phyloP scores from a whole-genome alignment of 2,797 vertebrate species.

The Molossus molossus region DNA sequence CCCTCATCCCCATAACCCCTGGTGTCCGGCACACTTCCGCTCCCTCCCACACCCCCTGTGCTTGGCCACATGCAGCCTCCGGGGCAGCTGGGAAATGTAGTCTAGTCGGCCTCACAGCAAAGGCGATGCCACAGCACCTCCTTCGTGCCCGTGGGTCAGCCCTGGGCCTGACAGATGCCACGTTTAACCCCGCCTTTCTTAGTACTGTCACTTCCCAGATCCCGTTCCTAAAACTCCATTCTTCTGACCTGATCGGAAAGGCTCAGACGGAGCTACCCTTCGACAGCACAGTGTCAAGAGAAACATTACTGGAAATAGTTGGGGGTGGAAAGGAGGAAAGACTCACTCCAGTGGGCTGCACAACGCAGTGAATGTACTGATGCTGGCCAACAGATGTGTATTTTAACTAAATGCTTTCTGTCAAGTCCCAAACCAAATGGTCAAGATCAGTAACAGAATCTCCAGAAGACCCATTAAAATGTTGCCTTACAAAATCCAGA shows the following conservation, averaged over 20 bases:
- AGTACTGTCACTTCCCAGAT: not conserved
- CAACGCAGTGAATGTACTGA: not conserved
- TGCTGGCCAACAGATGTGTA: not conserved
- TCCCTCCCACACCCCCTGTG: not conserved
- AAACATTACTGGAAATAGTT: not conserved
- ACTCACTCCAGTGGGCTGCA: not conserved
- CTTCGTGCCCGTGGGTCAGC: not conserved
- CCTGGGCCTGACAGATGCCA: not conserved
- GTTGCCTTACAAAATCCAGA: not conserved
- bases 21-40: no score
- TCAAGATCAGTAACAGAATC: conserved; percentile 14
- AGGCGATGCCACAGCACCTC: rapidly evolving
- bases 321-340: not conserved
- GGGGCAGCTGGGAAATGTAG: not conserved
- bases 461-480: not conserved
- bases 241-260: not conserved
- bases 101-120: not conserved
- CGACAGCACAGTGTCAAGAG: not conserved
- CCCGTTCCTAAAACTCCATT: not conserved
- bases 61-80: not conserved
- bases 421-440: not conserved
- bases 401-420: conserved; percentile 19
- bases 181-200: not conserved
- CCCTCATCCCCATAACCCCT: no score
- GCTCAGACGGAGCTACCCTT: not conserved